Base-by-base conservation (phyloP, 2,888 invertebrate species). In the Gryllus longicercus region DNA sequence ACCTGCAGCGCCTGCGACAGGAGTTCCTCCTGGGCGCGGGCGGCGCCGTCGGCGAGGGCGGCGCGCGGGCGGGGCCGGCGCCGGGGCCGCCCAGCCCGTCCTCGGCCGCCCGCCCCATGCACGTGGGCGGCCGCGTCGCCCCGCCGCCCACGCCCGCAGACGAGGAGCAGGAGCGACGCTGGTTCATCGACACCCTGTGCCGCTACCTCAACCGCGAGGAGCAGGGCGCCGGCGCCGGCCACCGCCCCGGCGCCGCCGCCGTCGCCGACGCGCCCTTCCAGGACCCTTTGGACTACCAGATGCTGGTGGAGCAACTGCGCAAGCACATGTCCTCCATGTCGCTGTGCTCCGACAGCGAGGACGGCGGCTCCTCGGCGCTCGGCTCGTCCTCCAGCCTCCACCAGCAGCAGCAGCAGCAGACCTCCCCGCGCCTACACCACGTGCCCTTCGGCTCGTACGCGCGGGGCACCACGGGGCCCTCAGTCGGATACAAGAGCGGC, bases 1-100 rank as follows among this genome's bases (percentile, higher is more conserved):
- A 93, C 84, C 88, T 93, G 77, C 91, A 92, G 51, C 92, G 92
- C 85, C 89, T 93, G 82, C 91, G 92, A 83, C 90, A 91, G 82
- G 93, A 93, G 83, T 93, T 93, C 87, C 88, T 93, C 79, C 90
- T 91, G 80, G 85, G 89, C 84, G 85, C 81, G 83, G 25, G 25
- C 25, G 38, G 51, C 92, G 92, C 85, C 89, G 93, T 82, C 91
- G 92, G 83, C 90, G 91, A 82, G 93, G 93, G 83, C 93, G 93
- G 87, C 88, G 92, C 78, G 90, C 91, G 80, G 85, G 89, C 84
- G 85, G 81, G 83, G 63, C 16, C n/a, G 16, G 14, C 5, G 18
- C 12, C 18, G 63, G 16, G 18, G n/a, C 89, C 90, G 1, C 84
- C 88, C 16, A 82, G 83, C 11, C 85, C 86, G 11, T 83, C 86